A percentile compares a stretch with the other conserved stretches of the same genome.
Conservation (phyloP, 2,113 vertebrate genomes). For the Charina bottae region DNA sequence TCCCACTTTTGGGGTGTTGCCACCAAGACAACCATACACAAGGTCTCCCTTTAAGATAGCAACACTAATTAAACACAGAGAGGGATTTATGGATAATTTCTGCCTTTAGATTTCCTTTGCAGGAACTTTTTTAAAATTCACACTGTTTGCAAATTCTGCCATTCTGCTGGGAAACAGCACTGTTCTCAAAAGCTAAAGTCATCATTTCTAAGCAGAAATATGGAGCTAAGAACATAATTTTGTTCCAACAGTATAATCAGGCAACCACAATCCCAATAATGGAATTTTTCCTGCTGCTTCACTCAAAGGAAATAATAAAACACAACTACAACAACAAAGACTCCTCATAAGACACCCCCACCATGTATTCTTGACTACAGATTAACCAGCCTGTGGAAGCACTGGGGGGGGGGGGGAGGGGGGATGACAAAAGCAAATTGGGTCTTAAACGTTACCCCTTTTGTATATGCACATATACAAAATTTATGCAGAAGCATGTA, state of each 20-base stretch:
- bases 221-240: conserved; percentile 2
- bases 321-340: conserved; percentile 4
- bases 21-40: neutral
- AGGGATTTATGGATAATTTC: neutral
- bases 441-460: too few relatives aligned
- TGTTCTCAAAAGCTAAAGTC: neutral
- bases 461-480: too few relatives aligned
- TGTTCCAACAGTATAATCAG: conserved; percentile 2
- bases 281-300: neutral
- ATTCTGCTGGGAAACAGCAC: neutral
- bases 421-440: too few relatives aligned
- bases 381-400: neutral
- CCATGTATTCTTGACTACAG: neutral
- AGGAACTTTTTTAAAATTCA: neutral
- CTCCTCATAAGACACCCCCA: neutral
- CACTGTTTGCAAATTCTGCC: neutral
- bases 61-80: neutral
- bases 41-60: neutral
- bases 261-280: neutral
- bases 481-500: too few relatives aligned
- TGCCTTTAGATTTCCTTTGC: neutral
- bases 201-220: neutral
- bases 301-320: neutral
- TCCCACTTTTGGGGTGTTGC: neutral
- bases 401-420: too few relatives aligned